Percentiles rank a stretch among this genome's conserved stretches.
Conservation (phyloP, 2,797 vertebrate genomes). For the Pantherophis alleghaniensis region DNA sequence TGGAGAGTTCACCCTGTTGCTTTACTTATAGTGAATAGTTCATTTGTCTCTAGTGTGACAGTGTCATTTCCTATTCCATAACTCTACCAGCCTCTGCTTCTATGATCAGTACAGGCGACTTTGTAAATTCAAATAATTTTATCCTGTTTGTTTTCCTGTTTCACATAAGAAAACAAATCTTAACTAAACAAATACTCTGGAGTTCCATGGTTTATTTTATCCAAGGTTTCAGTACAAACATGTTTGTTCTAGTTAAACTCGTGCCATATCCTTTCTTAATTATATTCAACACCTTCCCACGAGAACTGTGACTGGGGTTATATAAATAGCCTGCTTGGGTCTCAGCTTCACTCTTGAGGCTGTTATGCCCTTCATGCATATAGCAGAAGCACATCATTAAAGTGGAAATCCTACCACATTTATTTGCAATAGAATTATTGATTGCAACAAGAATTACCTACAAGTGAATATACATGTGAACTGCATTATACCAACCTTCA, state of each 20-base stretch:
- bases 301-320: slow-evolving; percentile 37
- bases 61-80: slow-evolving; percentile 15
- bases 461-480: background rate
- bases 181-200: slow-evolving; percentile 52
- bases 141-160: slow-evolving; percentile 52
- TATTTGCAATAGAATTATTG: background rate
- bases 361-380: slow-evolving; percentile 16
- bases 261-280: slow-evolving; percentile 33
- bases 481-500: background rate
- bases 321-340: slow-evolving; percentile 34
- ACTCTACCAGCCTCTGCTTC: background rate
- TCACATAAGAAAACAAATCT: slow-evolving; percentile 50
- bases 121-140: slow-evolving; percentile 35
- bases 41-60: slow-evolving; percentile 9
- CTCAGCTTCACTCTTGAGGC: slow-evolving; percentile 1
- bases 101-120: slow-evolving; percentile 28
- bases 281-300: slow-evolving; percentile 27
- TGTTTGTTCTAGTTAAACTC: slow-evolving; percentile 43
- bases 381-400: slow-evolving; percentile 1
- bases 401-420: background rate
- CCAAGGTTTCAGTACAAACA: slow-evolving; percentile 47
- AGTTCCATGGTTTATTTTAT: slow-evolving; percentile 27
- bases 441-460: background rate
- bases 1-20: background rate
- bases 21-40: background rate